Conservation (phyloP, 2,113 vertebrate genomes). For the Aramus guarauna region DNA sequence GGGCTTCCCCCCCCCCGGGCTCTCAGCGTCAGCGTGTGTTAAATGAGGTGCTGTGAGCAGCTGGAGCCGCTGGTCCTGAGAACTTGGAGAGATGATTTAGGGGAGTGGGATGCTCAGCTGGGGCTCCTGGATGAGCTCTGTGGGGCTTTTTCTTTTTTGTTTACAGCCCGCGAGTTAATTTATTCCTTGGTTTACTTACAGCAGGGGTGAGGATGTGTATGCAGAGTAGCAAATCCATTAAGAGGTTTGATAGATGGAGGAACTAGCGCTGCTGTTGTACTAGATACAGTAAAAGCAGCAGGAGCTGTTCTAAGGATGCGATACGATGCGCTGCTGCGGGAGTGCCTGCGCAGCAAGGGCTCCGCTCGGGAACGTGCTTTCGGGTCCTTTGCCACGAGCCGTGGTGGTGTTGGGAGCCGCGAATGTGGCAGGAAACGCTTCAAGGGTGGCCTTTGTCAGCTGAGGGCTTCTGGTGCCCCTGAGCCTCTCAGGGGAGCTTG, state of each 20-base stretch:
- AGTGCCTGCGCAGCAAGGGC: neutral
- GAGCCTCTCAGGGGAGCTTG: neutral
- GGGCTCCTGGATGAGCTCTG: neutral
- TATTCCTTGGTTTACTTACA: neutral
- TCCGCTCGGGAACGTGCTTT: neutral
- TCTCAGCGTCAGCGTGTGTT: accelerated
- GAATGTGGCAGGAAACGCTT: neutral
- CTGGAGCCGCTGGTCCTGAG: neutral
- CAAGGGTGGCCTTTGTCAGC: neutral
- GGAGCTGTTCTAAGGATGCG: neutral
- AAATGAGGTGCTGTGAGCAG: neutral
- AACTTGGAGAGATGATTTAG: neutral
- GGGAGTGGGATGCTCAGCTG: neutral
- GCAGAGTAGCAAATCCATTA: neutral
- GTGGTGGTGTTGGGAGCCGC: neutral
- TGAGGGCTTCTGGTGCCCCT: neutral
- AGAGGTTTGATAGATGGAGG: neutral
- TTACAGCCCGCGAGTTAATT: neutral
- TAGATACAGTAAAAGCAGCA: neutral
- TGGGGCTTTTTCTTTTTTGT: neutral
- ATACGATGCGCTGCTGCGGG: neutral
- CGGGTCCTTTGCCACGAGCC: neutral
- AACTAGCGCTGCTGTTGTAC: neutral
- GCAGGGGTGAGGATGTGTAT: neutral
- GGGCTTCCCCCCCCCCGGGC: neutral